These are phyloP conservation scores for Idaea biselata DNA, from an alignment of 2,888 invertebrate species.

Conservation along the genomic window DNA sequence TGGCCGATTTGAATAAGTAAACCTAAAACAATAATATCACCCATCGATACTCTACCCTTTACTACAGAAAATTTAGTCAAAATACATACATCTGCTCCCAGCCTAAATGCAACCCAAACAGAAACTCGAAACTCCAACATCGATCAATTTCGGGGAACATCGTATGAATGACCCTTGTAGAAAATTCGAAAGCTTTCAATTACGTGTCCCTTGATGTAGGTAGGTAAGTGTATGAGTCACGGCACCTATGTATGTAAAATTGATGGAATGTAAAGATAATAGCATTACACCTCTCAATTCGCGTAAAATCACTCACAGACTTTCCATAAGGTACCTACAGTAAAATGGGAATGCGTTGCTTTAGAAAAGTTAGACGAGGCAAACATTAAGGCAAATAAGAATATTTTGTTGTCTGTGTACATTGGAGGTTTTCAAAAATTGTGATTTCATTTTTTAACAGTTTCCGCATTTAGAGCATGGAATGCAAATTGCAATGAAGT, in stretches of 20 bases:
- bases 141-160: constrained; percentile 29
- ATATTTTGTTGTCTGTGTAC: too few species aligned
- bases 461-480: too few species aligned
- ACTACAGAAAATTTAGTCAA: neutral
- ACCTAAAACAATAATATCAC: too few species aligned
- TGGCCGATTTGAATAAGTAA: too few species aligned
- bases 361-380: too few species aligned
- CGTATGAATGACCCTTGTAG: constrained; percentile 37
- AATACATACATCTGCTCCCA: neutral
- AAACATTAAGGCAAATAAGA: too few species aligned
- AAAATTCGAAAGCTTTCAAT: constrained; percentile 46
- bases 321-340: neutral
- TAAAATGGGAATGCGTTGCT: too few species aligned
- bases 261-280: constrained; percentile 49
- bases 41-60: neutral
- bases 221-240: constrained; percentile 15
- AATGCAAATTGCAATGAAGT: too few species aligned
- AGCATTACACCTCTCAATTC: constrained; percentile 33
- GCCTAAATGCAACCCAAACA: constrained; percentile 14
- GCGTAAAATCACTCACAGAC: constrained; percentile 21
- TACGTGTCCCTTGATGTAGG: constrained; percentile 37
- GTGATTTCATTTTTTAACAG: too few species aligned
- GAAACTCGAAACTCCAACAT: constrained; percentile 20
- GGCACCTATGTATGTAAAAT: constrained; percentile 34
- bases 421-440: too few species aligned